These are phyloP conservation scores for Odontamblyopus rebecca DNA, from an alignment of 2,797 vertebrate genomes.

Conservation along the genomic window DNA sequence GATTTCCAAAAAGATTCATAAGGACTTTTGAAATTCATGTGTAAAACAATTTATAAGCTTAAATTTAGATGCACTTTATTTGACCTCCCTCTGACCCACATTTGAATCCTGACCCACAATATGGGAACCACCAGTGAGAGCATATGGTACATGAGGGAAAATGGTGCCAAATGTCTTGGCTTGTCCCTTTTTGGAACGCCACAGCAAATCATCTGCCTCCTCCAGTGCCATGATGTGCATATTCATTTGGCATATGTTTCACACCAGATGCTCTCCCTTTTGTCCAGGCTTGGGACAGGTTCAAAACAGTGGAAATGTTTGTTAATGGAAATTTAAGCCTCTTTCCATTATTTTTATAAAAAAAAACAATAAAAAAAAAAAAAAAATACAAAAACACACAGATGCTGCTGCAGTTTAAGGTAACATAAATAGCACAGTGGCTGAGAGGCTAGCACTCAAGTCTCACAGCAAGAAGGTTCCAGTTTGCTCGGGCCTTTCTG, in stretches of 20 bases:
- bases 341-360: neutral
- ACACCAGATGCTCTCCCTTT: conserved; percentile 3
- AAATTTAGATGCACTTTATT: neutral
- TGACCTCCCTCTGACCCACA: conserved; percentile 6
- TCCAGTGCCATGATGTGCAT: neutral
- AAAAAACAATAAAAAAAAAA: neutral
- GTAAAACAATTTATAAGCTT: neutral
- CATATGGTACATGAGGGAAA: conserved; percentile 2
- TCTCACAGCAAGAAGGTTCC: too few species aligned
- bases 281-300: conserved; percentile 1
- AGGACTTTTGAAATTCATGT: neutral
- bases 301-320: neutral
- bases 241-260: conserved; percentile 1
- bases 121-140: neutral
- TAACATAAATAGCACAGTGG: too few species aligned
- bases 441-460: too few species aligned
- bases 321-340: neutral
- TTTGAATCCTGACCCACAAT: conserved; percentile 3
- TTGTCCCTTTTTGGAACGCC: neutral
- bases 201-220: conserved; percentile 5
- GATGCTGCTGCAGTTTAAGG: too few species aligned
- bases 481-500: too few species aligned
- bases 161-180: neutral
- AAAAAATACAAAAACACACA: neutral
- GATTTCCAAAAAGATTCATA: neutral